Percentiles rank a stretch among this genome's conserved stretches.
Evolutionary conservation across 2,113 vertebrate genomes (phyloP).

Genomic region (Cyanistes caeruleus): DNA sequence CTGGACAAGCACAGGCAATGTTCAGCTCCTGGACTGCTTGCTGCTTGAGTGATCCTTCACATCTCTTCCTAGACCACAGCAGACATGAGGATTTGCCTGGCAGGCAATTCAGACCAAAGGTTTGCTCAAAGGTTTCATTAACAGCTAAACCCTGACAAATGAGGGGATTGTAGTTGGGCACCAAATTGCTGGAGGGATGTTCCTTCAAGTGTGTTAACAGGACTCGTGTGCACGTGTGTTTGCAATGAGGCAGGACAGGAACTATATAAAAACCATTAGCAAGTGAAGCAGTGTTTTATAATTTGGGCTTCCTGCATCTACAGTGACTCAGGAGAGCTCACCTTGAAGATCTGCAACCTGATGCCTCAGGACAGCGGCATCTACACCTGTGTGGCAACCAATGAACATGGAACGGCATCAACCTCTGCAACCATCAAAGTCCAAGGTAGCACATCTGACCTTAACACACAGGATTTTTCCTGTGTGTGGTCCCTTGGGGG

Average conservation of each 20-base stretch:
- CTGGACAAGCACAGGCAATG: background rate
- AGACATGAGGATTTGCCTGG: background rate
- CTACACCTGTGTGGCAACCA: slow-evolving; percentile 93
- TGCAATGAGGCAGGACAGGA: background rate
- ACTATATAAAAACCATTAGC: background rate
- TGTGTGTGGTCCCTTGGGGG: background rate
- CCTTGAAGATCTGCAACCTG: slow-evolving; percentile 94
- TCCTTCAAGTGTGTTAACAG: background rate
- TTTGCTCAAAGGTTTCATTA: background rate
- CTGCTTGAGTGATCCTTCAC: background rate
- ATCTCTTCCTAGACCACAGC: background rate
- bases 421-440: slow-evolving; percentile 97
- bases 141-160: background rate
- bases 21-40: background rate
- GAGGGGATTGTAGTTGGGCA: background rate
- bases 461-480: background rate
- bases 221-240: background rate
- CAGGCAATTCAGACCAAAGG: background rate
- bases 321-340: slow-evolving; percentile 93
- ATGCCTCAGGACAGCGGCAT: slow-evolving; percentile 98
- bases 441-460: slow-evolving; percentile 81
- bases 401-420: slow-evolving; percentile 87
- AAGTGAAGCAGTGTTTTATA: background rate
- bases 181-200: background rate
- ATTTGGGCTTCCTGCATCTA: background rate